These are phyloP conservation scores for Danio choprae DNA, from an alignment of 2,797 vertebrate species.

Conservation along the genomic window DNA sequence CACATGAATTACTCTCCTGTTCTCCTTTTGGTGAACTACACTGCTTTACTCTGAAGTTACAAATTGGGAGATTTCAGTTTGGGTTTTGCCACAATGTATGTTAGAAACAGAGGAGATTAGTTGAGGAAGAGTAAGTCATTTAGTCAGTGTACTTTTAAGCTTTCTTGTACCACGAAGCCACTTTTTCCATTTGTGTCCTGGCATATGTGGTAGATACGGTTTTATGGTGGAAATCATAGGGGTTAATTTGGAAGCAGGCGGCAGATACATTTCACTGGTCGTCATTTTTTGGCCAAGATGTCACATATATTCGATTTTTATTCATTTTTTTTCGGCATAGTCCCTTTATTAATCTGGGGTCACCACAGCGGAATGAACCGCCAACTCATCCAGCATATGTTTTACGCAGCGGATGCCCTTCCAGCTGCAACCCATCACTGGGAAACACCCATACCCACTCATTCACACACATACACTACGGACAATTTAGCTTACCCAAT, in stretches of 20 bases:
- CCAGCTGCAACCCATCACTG: no score
- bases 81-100: background rate
- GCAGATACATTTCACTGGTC: background rate
- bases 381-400: no score
- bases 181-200: constrained; percentile 13
- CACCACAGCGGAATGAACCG: no score
- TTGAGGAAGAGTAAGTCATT: background rate
- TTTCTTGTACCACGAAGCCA: background rate
- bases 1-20: background rate
- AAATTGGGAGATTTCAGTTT: background rate
- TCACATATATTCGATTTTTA: background rate
- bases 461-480: no score
- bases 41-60: background rate
- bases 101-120: background rate
- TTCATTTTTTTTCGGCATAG: no score
- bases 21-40: constrained; percentile 1
- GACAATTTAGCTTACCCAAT: no score
- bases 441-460: no score
- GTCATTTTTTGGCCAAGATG: constrained; percentile 8
- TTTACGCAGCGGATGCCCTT: no score
- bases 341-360: no score
- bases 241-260: background rate
- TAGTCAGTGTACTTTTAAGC: background rate
- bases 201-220: background rate
- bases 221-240: background rate